Conservation (phyloP, 2,888 invertebrate species). For the Harpagoxenus sublaevis region DNA sequence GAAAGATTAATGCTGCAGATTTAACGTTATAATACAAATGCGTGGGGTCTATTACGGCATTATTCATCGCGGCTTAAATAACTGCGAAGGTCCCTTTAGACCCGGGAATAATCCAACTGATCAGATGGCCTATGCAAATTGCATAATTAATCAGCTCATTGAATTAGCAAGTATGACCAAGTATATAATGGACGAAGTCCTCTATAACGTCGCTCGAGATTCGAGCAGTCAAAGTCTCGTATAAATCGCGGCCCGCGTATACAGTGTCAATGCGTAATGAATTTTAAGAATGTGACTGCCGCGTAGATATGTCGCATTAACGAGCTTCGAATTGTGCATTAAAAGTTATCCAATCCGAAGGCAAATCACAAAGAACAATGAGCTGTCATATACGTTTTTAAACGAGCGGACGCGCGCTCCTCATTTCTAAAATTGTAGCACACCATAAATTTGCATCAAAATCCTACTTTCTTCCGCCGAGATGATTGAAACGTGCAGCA, state of each 20-base stretch:
- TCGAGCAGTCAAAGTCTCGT: neutral
- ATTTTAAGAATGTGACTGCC: constrained; percentile 49
- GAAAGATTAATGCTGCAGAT: neutral
- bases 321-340: constrained; percentile 1
- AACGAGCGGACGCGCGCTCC: neutral
- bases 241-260: neutral
- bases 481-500: neutral
- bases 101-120: neutral
- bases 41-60: constrained; percentile 1
- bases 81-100: constrained; percentile 9
- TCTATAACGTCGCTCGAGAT: neutral
- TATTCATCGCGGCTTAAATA: constrained; percentile 37
- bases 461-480: neutral
- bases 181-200: constrained; percentile 21
- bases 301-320: constrained; percentile 39
- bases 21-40: neutral
- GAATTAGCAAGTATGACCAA: constrained; percentile 37
- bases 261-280: constrained; percentile 43
- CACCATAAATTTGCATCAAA: neutral
- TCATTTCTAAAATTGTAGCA: constrained; percentile 25
- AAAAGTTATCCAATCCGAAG: neutral
- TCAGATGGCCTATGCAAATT: constrained; percentile 30
- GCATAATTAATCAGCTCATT: constrained; percentile 40
- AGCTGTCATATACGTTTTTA: neutral
- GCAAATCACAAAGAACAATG: constrained; percentile 1